Percentiles rank a stretch among this genome's conserved stretches.
phyloP scores from a whole-genome alignment of 2,797 vertebrate species.

The Glossophaga mutica region DNA sequence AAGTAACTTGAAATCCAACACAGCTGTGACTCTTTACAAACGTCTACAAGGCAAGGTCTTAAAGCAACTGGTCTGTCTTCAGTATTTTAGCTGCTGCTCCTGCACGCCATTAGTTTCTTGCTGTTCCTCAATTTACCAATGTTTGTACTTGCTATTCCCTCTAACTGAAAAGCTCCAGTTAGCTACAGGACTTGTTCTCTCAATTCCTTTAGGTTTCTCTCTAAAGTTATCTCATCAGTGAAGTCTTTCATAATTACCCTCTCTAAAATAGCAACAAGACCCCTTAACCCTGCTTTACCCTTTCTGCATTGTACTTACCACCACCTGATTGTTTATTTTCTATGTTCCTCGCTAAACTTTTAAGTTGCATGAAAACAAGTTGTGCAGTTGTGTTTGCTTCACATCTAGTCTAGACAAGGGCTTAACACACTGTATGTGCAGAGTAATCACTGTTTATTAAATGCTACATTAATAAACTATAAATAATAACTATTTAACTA shows the following conservation, averaged over 20 bases:
- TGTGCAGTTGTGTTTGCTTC: not conserved
- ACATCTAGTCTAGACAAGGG: not conserved
- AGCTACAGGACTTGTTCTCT: not conserved
- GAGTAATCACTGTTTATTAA: not conserved
- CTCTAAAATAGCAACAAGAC: not conserved
- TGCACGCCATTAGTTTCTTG: not conserved
- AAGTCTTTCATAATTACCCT: not conserved
- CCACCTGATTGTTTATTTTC: not conserved
- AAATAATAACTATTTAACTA: not conserved
- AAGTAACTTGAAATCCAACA: not conserved
- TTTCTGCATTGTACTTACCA: not conserved
- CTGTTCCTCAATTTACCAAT: not conserved
- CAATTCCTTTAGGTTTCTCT: not conserved
- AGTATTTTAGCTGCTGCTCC: not conserved
- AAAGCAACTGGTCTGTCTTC: not conserved
- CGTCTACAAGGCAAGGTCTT: not conserved
- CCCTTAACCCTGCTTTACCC: not conserved
- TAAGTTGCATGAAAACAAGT: not conserved
- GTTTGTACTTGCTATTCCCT: not conserved
- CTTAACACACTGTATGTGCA: not conserved
- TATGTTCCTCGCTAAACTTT: not conserved
- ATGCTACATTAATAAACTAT: not conserved
- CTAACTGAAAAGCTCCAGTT: not conserved
- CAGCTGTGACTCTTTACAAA: not conserved
- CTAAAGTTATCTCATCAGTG: not conserved